phyloP scores from a whole-genome alignment of 1,140 invertebrate genomes.

The Gonioctena quinquepunctata region DNA sequence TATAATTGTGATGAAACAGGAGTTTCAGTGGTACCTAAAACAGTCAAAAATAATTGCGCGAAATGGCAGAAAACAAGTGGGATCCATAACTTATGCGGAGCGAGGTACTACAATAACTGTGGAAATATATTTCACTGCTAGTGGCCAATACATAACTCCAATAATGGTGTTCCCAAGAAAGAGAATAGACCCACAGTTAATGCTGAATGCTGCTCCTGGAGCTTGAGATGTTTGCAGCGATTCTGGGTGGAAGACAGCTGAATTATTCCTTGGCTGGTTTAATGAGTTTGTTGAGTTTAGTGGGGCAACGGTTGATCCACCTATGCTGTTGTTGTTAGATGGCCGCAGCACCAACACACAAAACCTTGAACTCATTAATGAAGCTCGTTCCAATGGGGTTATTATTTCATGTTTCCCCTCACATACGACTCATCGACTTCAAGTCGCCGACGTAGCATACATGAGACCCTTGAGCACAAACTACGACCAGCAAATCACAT shows the following conservation, averaged over 20 bases:
- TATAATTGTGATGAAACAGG: background rate
- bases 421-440: slow-evolving; percentile 52
- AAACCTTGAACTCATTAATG: slow-evolving; percentile 47
- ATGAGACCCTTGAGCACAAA: slow-evolving; percentile 45
- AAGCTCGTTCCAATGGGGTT: slow-evolving; percentile 46
- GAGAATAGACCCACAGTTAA: background rate
- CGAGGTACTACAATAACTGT: background rate
- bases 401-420: slow-evolving; percentile 48
- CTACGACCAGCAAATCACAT: background rate
- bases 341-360: slow-evolving; percentile 39
- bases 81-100: background rate
- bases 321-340: slow-evolving; percentile 38
- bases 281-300: slow-evolving; percentile 43
- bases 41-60: background rate
- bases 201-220: background rate
- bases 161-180: background rate
- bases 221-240: background rate
- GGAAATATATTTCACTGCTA: background rate
- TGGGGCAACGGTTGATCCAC: slow-evolving; percentile 29
- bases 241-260: slow-evolving; percentile 41
- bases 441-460: slow-evolving; percentile 53
- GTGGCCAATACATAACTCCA: background rate
- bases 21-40: background rate
- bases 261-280: slow-evolving; percentile 45
- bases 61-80: background rate